Conservation (phyloP, 2,888 invertebrate genomes). For the Ichneumon xanthorius region DNA sequence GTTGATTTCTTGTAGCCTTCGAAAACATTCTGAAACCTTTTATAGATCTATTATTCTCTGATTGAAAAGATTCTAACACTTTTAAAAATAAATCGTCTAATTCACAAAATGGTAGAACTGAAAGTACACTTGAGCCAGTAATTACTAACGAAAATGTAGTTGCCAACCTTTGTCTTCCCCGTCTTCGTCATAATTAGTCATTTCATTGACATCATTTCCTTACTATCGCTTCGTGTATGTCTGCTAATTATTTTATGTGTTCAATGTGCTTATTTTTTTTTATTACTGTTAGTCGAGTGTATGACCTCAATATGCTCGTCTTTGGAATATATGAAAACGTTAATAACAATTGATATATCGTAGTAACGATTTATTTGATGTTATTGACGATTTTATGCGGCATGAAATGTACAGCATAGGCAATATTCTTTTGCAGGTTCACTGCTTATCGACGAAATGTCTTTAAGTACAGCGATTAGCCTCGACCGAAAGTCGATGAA, state of each 20-base stretch:
- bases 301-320: neutral
- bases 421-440: neutral
- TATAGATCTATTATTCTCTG: neutral
- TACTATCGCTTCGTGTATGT: neutral
- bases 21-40: neutral
- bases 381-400: constrained; percentile 11
- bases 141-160: constrained; percentile 1
- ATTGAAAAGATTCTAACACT: constrained; percentile 1
- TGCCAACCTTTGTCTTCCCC: neutral
- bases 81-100: neutral
- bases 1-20: neutral
- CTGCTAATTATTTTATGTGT: neutral
- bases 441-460: constrained; percentile 1
- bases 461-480: constrained; percentile 9
- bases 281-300: neutral
- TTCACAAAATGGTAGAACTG: neutral
- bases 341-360: neutral
- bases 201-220: neutral
- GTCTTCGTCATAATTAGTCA: neutral
- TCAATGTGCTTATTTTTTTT: constrained; percentile 1
- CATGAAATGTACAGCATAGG: neutral
- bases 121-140: neutral
- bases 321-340: neutral
- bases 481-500: constrained; percentile 1
- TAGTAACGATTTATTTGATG: neutral